Evolutionary conservation across 2,113 vertebrate genomes (phyloP), one percentile per base, ranked within the genome.

Genomic region (Orycteropus afer): DNA sequence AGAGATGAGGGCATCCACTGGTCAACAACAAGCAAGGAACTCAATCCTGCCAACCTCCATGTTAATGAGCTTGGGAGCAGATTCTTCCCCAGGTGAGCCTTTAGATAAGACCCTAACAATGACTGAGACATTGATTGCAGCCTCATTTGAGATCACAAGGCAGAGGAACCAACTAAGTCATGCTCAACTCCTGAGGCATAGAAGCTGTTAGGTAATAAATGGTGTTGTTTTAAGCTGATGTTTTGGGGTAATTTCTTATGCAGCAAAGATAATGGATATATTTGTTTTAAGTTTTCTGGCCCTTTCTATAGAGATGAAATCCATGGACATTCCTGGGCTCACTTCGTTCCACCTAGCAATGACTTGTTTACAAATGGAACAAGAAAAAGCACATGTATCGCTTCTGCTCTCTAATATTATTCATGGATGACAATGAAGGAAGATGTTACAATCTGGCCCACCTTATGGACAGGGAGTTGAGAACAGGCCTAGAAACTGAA

Each of bases 401-500:
- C 25, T 79, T 92, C 57, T 95, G 67, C 79, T 94, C 95, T 86
- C 74, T 76, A 9, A 37, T 34, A 1, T 86, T 89, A 53, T 61
- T 89, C 89, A 65, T 61, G 61, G 74, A 34, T 73, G 57, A 89
- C 63, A 94, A 85, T 86, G 93, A 84, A 63, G 79, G 86, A 86
- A 23, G 74, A 12, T 76, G 51, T 80, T 42, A 49, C 69, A 96
- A 73, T 96, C 89, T 97, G 95, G 89, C n/a, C 29, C 5, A 65
- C 86, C 69, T 95, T 94, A 53, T 65, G 82, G 86, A 83, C 29
- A 27, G 88, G 37, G 88, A 81, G 3, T 67, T 71, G 76, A 57
- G 55, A 88, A 76, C 10, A 79, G 67, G 45, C 59, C 55, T 57
- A 80, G 65, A 74, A 92, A 34, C 10, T 76, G 73, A 94, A 81